These are phyloP conservation scores for Mesochorus sp. DNA, from an alignment of 2,888 invertebrate species.

Conservation along the genomic window DNA sequence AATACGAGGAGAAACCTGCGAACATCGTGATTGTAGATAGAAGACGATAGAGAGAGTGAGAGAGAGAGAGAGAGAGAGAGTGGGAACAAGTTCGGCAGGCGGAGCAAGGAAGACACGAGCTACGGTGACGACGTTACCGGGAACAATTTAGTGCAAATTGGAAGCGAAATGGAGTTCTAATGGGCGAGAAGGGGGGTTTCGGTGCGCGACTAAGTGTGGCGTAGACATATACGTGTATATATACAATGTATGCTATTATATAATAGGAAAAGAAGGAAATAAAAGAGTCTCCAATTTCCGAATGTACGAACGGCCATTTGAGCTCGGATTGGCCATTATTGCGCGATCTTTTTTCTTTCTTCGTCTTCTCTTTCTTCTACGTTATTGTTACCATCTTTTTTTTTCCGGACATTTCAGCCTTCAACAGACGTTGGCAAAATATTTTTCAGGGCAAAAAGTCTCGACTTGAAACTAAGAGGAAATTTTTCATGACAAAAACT, in stretches of 20 bases:
- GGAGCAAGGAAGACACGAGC: slow-evolving; percentile 43
- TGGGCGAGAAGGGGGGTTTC: slow-evolving; percentile 46
- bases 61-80: slow-evolving; percentile 41
- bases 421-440: no score
- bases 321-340: not conserved
- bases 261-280: not conserved
- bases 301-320: not conserved
- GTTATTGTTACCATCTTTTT: not conserved
- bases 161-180: slow-evolving; percentile 67
- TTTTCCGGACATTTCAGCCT: no score
- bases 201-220: slow-evolving; percentile 8
- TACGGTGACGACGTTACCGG: slow-evolving; percentile 51
- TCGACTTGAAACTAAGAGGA: no score
- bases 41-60: slow-evolving; percentile 31
- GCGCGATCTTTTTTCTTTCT: no score
- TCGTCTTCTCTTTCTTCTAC: not conserved
- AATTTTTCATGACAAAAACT: no score
- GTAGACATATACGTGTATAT: not conserved
- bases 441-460: no score
- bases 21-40: slow-evolving; percentile 43
- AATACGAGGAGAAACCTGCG: slow-evolving; percentile 22
- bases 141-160: slow-evolving; percentile 72
- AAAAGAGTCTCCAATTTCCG: not conserved
- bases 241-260: not conserved
- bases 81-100: slow-evolving; percentile 33